Conservation (phyloP, 2,888 invertebrate genomes). For the Chironomus tentans region DNA sequence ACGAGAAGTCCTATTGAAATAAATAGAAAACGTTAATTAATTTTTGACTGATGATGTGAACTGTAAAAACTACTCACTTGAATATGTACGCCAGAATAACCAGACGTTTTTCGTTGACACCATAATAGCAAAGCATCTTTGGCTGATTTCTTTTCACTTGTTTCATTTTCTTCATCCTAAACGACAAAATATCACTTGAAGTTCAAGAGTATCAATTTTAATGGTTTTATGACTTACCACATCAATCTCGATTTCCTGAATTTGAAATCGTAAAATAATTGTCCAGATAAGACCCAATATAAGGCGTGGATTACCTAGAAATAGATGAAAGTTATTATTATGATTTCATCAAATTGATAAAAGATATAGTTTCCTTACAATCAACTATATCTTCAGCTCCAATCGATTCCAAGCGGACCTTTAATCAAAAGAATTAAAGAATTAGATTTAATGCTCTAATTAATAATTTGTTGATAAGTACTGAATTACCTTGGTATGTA, state of each 20-base stretch:
- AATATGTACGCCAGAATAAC: conserved; percentile 82
- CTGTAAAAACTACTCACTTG: conserved; percentile 38
- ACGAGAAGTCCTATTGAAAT: conserved; percentile 59
- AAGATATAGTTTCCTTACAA: not conserved
- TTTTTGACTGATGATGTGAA: not conserved
- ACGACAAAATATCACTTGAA: conserved; percentile 28
- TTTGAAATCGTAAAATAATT: conserved; percentile 97
- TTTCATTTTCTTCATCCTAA: conserved; percentile 90
- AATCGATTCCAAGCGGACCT: conserved; percentile 95
- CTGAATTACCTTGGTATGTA: conserved; percentile 74
- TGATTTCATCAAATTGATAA: not conserved
- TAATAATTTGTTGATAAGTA: not conserved
- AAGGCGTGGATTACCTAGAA: conserved; percentile 77
- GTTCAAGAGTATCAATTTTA: not conserved
- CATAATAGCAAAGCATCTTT: conserved; percentile 96
- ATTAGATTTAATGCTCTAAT: not conserved
- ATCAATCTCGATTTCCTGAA: conserved; percentile 96
- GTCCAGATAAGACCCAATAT: conserved; percentile 99
- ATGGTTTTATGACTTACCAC: conserved; percentile 54
- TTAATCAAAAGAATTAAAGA: conserved; percentile 29
- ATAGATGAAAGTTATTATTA: not conserved
- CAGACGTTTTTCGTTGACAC: conserved; percentile 97
- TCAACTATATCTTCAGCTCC: conserved; percentile 90
- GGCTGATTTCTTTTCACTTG: conserved; percentile 95
- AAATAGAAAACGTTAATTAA: not conserved